Conservation (phyloP, 1,140 invertebrate genomes). For the Oscheius sp. region DNA sequence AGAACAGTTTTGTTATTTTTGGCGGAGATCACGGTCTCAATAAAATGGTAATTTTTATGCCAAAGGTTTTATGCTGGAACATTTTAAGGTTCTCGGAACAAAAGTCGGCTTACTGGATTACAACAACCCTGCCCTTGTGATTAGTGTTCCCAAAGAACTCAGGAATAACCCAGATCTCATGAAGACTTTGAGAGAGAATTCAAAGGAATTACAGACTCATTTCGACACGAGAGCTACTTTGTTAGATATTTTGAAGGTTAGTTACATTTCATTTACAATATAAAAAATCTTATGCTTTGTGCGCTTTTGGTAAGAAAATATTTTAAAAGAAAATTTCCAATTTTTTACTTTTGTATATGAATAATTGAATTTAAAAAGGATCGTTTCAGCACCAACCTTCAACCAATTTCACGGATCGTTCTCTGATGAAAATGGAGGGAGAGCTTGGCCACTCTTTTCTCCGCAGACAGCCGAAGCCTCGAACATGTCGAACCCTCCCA, state of each 20-base stretch:
- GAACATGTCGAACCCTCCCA: slow-evolving; percentile 16
- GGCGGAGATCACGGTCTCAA: slow-evolving; percentile 37
- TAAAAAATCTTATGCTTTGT: background rate
- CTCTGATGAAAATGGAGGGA: background rate
- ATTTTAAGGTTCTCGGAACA: slow-evolving; percentile 25
- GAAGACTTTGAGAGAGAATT: slow-evolving; percentile 20
- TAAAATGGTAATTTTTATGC: too few relatives aligned
- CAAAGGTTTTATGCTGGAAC: too few relatives aligned
- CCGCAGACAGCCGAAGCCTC: background rate
- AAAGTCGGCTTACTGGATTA: slow-evolving; percentile 23
- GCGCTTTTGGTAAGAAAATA: background rate
- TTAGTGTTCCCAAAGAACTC: slow-evolving; percentile 32
- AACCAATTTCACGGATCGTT: background rate
- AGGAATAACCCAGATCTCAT: slow-evolving; percentile 2
- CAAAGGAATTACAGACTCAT: slow-evolving; percentile 37
- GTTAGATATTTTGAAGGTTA: slow-evolving; percentile 26
- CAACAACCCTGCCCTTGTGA: slow-evolving; percentile 28
- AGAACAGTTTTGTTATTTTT: slow-evolving; percentile 35
- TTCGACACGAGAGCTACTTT: slow-evolving; percentile 36
- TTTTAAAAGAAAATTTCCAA: background rate
- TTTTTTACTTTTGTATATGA: background rate
- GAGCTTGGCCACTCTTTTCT: slow-evolving; percentile 3
- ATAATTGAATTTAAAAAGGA: too few relatives aligned
- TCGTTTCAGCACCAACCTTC: slow-evolving; percentile 16
- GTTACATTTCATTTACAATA: background rate